These are phyloP conservation scores for Scaptomyza cyrtandrae DNA, from an alignment of 2,888 invertebrate species.

Conservation along the genomic window DNA sequence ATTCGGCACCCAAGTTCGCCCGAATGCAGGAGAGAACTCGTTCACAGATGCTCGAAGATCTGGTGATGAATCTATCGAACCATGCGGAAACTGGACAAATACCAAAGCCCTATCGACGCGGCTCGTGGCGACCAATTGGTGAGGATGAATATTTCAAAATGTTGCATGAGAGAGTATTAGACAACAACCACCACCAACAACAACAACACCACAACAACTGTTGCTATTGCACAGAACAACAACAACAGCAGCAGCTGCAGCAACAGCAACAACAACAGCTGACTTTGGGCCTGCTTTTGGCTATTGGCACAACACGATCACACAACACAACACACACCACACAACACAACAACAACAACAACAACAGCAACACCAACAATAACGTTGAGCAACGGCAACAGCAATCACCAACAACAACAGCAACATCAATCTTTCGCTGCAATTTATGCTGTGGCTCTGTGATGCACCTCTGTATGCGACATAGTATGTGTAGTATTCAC, in stretches of 20 bases:
- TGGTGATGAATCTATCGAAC: slow-evolving; percentile 96
- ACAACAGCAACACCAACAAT: slow-evolving; percentile 34
- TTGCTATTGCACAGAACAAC: slow-evolving; percentile 45
- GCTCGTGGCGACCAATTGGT: slow-evolving; percentile 97
- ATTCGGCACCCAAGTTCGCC: slow-evolving; percentile 97
- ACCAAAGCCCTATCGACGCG: slow-evolving; percentile 95
- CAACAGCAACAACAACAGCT: slow-evolving; percentile 4
- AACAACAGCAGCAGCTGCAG: slow-evolving; percentile 2
- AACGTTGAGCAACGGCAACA: slow-evolving; percentile 27
- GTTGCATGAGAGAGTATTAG: slow-evolving; percentile 83
- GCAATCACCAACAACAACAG: slow-evolving; percentile 41
- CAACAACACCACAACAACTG: slow-evolving; percentile 60
- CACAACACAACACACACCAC: background rate
- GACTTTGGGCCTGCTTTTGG: slow-evolving; percentile 27
- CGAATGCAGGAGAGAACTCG: slow-evolving; percentile 97
- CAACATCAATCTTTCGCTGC: slow-evolving; percentile 53
- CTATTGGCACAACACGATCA: slow-evolving; percentile 39
- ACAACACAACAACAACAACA: slow-evolving; percentile 37
- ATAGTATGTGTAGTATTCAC: slow-evolving; percentile 83
- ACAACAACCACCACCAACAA: slow-evolving; percentile 56
- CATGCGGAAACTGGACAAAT: slow-evolving; percentile 98
- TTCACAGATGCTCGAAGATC: slow-evolving; percentile 97
- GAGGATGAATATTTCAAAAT: slow-evolving; percentile 84
- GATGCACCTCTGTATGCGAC: slow-evolving; percentile 84
- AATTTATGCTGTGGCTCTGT: slow-evolving; percentile 81